Conservation (phyloP, 53 echinoderm and acorn worm genomes). For the Holothuria leucospilota region DNA sequence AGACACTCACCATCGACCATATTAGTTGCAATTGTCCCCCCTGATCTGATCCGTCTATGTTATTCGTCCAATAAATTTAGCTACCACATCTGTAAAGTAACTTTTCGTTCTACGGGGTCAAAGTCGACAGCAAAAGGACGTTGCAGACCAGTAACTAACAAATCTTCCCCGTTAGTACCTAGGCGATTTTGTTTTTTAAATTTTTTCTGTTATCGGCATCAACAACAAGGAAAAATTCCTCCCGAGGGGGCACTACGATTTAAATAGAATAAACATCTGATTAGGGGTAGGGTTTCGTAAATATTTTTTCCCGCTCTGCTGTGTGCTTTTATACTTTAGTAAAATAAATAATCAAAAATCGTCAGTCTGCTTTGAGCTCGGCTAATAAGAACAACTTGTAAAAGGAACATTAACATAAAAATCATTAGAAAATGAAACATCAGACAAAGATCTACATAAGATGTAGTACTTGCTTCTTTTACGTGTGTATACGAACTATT, state of each 20-base stretch:
- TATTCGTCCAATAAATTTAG: background rate
- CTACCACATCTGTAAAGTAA: constrained; percentile 20
- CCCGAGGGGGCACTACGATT: background rate
- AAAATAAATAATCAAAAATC: no score
- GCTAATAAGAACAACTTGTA: no score
- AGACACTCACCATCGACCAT: background rate
- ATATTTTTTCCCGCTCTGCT: background rate
- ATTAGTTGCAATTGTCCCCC: constrained; percentile 10
- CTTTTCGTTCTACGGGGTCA: constrained; percentile 14
- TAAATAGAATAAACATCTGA: background rate
- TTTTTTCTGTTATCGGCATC: background rate
- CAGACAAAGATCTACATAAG: no score
- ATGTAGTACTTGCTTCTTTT: no score
- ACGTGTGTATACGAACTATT: no score
- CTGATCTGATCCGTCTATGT: constrained; percentile 18
- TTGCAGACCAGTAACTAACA: background rate
- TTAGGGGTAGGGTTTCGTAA: no score
- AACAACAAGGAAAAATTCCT: constrained; percentile 6
- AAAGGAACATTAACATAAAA: no score
- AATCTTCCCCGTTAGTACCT: background rate
- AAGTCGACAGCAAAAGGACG: constrained; percentile 13
- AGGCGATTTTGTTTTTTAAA: constrained; percentile 16
- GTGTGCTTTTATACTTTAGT: background rate
- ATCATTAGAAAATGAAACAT: no score
- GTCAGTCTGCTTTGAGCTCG: no score